Base-by-base conservation (phyloP, 2,888 invertebrate genomes). In the Lasius platythorax region DNA sequence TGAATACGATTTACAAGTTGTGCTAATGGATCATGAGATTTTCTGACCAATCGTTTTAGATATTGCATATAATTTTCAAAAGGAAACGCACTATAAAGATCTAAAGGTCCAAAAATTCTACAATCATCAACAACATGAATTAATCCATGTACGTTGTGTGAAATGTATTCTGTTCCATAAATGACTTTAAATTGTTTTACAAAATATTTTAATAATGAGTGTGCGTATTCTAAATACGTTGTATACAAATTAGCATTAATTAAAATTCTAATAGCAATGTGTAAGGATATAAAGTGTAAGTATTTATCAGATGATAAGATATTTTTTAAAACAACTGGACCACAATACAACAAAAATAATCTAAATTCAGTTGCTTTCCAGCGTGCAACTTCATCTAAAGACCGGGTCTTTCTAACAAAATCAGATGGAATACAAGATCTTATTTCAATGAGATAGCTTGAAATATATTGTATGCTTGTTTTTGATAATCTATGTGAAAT, bases 351-450 rank as follows among this genome's bases (percentile, higher is more conserved):
- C 23, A 23, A 23, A 23, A 23, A 23, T 23, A 23, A 53, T 6
- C 87, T 79, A 12, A 73, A 85, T 43, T 83, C 28, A n/a, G 83
- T 50, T 28, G 86, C 86, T 72, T 86, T 88, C 85, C 86, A 88
- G 6, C 74, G 72, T 50, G 5, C 5, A 46, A 75, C 30, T 12
- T 78, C 23, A 63, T 85, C 64, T 1, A 87, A n/a, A 37, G 64
- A 50, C 11, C 33, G 63, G 28, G 85, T 73, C 50, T 83, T 86
- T 15, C 85, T 50, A 11, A 56, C 73, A 83, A 86, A 87, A 33
- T 87, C 86, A 11, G 12, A 28, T 23, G 85, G 83, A 56, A 85
- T 78, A 40, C 40, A 84, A 56, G 68, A 73, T 43, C 23, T 67
- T 23, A 82, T 73, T 8, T 3, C 43, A 33, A 43, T 43, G 15